phyloP scores from a whole-genome alignment of 1,140 invertebrate species.

The Zaprionus vittiger region DNA sequence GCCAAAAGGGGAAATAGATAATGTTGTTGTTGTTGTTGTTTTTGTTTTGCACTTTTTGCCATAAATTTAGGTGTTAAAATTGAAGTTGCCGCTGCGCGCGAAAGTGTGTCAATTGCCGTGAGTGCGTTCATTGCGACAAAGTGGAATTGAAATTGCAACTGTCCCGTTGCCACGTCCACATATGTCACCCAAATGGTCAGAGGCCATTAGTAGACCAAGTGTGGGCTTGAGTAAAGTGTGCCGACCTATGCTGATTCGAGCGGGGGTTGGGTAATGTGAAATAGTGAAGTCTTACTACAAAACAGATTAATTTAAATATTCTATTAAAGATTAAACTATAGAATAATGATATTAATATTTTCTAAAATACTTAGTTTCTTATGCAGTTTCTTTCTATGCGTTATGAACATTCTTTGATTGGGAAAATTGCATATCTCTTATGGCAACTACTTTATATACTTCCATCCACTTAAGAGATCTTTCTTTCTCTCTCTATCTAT shows the following conservation, averaged over 20 bases:
- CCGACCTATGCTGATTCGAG: not conserved
- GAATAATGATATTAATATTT: too few species aligned
- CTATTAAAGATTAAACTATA: too few species aligned
- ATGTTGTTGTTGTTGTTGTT: conserved; percentile 10
- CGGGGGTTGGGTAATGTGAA: not conserved
- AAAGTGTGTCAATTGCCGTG: conserved; percentile 63
- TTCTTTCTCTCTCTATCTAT: not conserved
- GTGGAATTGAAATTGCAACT: conserved; percentile 50
- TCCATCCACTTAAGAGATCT: not conserved
- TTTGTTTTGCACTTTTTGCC: conserved; percentile 15
- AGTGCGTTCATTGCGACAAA: conserved; percentile 46
- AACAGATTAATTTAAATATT: too few species aligned
- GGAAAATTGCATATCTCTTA: too few species aligned
- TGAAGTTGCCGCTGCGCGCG: conserved; percentile 32
- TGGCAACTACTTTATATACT: not conserved
- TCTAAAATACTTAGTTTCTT: too few species aligned
- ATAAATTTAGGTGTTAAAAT: conserved; percentile 60
- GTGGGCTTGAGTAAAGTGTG: conserved; percentile 2
- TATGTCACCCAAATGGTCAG: not conserved
- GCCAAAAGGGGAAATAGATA: conserved; percentile 20
- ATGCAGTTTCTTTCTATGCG: too few species aligned
- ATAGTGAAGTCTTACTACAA: not conserved
- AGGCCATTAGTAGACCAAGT: conserved; percentile 22
- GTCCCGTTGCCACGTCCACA: conserved; percentile 4
- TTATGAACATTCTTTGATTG: too few species aligned